Evolutionary conservation across 2,888 invertebrate species (phyloP).

Genomic region (Craniophora ligustri): DNA sequence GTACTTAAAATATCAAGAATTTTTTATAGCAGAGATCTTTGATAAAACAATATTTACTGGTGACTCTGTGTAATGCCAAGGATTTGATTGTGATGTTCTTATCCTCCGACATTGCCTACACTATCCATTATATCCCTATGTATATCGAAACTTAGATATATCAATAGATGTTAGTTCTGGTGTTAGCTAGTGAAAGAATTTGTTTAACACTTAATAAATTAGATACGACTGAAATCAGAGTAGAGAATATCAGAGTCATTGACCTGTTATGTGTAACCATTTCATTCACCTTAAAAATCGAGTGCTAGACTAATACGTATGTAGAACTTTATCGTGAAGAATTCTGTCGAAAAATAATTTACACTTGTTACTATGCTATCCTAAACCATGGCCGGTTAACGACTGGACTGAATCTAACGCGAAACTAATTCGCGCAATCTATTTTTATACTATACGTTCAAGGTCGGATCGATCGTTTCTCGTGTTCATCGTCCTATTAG

Average conservation of each 20-base stretch:
- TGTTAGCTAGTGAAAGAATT: no score
- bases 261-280: constrained; percentile 4
- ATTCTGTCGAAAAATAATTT: constrained; percentile 3
- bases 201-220: background rate
- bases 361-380: constrained; percentile 8
- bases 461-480: constrained; percentile 50
- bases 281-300: constrained; percentile 7
- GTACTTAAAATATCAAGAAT: no score
- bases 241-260: constrained; percentile 1
- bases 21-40: no score
- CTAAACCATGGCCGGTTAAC: constrained; percentile 10
- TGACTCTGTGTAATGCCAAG: no score
- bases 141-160: background rate
- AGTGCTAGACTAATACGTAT: constrained; percentile 25
- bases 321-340: constrained; percentile 5
- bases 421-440: constrained; percentile 46
- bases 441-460: constrained; percentile 56
- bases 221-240: constrained; percentile 2
- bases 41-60: no score
- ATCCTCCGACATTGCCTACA: no score
- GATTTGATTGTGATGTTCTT: no score
- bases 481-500: constrained; percentile 11
- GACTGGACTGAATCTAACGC: constrained; percentile 26
- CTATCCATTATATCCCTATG: no score
- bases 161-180: no score